Evolutionary conservation across 2,797 vertebrate genomes (phyloP).

Genomic region (Phylloscopus collybita): DNA sequence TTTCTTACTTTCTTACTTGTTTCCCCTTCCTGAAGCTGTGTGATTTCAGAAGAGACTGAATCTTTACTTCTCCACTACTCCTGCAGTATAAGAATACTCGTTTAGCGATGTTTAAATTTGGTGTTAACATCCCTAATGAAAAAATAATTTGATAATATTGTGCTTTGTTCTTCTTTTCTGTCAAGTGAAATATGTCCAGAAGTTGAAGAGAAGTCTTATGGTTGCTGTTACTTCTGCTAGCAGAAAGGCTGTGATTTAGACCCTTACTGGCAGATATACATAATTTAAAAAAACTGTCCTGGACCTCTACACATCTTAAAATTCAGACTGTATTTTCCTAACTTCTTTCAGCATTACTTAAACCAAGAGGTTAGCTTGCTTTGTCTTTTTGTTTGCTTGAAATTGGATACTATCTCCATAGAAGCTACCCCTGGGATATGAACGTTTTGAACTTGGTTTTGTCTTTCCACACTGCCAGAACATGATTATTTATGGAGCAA

Average conservation of each 20-base stretch:
- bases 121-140: background rate
- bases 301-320: background rate
- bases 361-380: background rate
- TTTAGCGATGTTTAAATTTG: background rate
- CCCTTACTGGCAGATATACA: background rate
- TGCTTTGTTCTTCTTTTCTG: background rate
- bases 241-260: background rate
- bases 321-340: background rate
- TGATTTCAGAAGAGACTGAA: background rate
- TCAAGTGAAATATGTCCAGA: background rate
- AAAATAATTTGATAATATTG: background rate
- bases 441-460: background rate
- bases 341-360: background rate
- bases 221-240: background rate
- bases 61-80: background rate
- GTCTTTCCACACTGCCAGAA: background rate
- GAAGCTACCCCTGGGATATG: background rate
- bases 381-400: background rate
- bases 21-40: background rate
- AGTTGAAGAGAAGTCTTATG: background rate
- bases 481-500: background rate
- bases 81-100: background rate
- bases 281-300: background rate
- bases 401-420: background rate
- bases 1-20: background rate